A percentile compares a stretch with the other conserved stretches of the same genome.
phyloP scores from a whole-genome alignment of 92 coral and sea anemone species.

The Zoanthus solanderi region DNA sequence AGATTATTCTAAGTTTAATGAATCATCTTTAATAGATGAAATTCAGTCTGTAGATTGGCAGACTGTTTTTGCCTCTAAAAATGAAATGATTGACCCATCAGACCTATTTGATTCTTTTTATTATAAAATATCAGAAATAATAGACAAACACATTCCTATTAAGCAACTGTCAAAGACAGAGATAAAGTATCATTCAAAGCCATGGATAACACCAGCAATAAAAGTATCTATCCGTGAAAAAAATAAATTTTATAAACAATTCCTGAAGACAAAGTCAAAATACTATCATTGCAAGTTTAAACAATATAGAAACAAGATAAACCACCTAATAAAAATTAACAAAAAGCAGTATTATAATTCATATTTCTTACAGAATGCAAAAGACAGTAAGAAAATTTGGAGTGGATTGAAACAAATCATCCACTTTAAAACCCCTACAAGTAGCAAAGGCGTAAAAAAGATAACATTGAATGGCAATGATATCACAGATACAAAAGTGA shows the following conservation, averaged over 20 bases:
- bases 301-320: background rate
- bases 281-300: constrained; percentile 58
- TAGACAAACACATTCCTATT: constrained; percentile 12
- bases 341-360: background rate
- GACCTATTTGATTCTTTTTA: background rate
- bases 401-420: constrained; percentile 56
- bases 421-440: background rate
- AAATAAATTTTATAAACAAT: constrained; percentile 53
- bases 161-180: constrained; percentile 9
- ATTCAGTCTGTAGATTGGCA: no score
- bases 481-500: background rate
- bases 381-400: background rate
- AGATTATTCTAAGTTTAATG: no score
- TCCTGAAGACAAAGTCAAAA: constrained; percentile 32
- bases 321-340: no score
- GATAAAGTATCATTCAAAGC: no score
- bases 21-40: background rate
- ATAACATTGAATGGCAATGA: background rate
- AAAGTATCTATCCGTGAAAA: constrained; percentile 30
- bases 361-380: background rate
- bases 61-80: background rate
- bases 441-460: background rate
- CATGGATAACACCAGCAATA: background rate
- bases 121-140: background rate
- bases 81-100: constrained; percentile 39